Percentiles rank a stretch among this genome's conserved stretches.
Conservation (phyloP, 2,113 vertebrate species). For the Dolichotis patagonum region DNA sequence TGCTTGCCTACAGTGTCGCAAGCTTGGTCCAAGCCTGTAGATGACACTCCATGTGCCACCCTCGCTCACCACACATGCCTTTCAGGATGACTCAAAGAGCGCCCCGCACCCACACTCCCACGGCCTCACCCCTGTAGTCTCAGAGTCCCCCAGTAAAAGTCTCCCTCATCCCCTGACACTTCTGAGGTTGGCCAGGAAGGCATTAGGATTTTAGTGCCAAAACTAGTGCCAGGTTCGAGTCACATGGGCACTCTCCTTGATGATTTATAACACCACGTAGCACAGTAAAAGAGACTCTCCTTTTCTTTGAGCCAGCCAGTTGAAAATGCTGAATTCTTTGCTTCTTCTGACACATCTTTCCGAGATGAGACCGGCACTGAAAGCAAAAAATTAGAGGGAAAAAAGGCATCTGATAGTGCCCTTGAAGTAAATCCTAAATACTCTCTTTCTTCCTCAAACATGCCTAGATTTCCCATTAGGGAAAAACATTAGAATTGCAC, state of each 20-base stretch:
- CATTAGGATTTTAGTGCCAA: conserved; percentile 49
- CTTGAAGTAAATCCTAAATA: background rate
- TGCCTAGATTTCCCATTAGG: background rate
- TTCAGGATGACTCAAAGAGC: background rate
- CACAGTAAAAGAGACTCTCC: conserved; percentile 43
- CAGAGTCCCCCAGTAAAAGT: background rate
- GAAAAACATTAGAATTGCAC: background rate
- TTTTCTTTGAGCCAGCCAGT: background rate
- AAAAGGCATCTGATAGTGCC: background rate
- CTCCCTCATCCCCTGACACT: background rate
- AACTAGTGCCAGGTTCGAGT: conserved; percentile 63
- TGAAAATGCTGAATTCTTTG: conserved; percentile 53
- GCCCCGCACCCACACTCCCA: background rate
- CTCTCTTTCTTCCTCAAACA: background rate
- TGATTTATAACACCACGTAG: conserved; percentile 54
- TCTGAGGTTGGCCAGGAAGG: conserved; percentile 30
- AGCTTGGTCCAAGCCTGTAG: background rate
- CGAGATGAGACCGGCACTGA: background rate
- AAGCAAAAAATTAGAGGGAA: background rate
- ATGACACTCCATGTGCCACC: background rate
- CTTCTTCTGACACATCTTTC: conserved; percentile 46
- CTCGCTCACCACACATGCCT: background rate
- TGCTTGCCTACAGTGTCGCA: accelerated
- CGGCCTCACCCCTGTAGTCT: background rate
- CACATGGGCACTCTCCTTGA: background rate